These are phyloP conservation scores for Acleris sparsana DNA, from an alignment of 2,888 invertebrate species.

Conservation along the genomic window DNA sequence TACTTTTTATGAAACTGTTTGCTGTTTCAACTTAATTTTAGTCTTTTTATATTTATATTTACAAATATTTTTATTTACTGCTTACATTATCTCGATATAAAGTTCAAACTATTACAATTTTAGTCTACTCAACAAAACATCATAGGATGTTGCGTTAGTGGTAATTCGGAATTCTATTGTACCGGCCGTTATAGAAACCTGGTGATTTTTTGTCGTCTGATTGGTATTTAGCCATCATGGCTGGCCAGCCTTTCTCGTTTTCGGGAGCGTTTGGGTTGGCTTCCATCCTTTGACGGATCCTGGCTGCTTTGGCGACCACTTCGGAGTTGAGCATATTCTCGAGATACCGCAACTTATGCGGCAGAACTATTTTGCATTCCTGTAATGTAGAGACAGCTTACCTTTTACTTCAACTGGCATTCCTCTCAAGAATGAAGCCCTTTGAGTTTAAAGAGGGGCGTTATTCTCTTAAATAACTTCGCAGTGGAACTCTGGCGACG, in stretches of 20 bases:
- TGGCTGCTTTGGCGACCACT: slow-evolving; percentile 72
- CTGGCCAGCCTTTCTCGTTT: slow-evolving; percentile 69
- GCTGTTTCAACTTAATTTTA: too few species aligned
- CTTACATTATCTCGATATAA: too few species aligned
- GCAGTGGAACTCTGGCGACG: too few species aligned
- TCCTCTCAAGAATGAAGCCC: not conserved
- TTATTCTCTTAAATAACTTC: too few species aligned
- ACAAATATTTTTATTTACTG: too few species aligned
- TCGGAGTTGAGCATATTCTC: slow-evolving; percentile 77
- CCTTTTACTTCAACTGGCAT: not conserved
- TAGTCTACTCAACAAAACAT: not conserved
- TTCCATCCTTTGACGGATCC: slow-evolving; percentile 68
- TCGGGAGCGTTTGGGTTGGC: slow-evolving; percentile 66
- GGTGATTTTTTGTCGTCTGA: slow-evolving; percentile 53
- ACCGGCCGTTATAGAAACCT: slow-evolving; percentile 48
- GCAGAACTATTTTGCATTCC: slow-evolving; percentile 72
- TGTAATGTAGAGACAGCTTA: slow-evolving; percentile 45
- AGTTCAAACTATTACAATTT: too few species aligned
- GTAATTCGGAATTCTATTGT: slow-evolving; percentile 54
- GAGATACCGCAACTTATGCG: slow-evolving; percentile 71
- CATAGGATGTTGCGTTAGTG: slow-evolving; percentile 21
- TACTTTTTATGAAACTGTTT: too few species aligned
- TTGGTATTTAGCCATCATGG: slow-evolving; percentile 66
- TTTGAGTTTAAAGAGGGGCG: not conserved
- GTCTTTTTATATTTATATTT: too few species aligned